Evolutionary conservation across 2,888 invertebrate species (phyloP).

Genomic region (Ellobium chinense): DNA sequence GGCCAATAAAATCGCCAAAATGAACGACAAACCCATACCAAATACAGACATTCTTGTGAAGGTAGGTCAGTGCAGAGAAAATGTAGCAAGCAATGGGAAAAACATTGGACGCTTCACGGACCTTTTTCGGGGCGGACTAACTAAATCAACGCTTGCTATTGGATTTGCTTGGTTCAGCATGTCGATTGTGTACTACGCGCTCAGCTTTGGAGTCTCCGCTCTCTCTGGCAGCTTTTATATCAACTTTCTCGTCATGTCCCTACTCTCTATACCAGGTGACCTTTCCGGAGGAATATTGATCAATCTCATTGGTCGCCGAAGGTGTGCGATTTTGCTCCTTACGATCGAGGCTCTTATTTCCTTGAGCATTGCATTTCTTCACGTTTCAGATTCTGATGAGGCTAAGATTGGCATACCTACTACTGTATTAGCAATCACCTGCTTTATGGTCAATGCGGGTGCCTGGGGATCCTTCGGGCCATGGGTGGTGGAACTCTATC

Average conservation of each 20-base stretch:
- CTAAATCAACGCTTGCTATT: background rate
- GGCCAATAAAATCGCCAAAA: slow-evolving; percentile 53
- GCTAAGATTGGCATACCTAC: too few species aligned
- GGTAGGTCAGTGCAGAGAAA: background rate
- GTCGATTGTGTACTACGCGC: slow-evolving; percentile 78
- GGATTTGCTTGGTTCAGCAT: slow-evolving; percentile 78
- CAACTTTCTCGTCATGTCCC: slow-evolving; percentile 79
- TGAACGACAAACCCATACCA: slow-evolving; percentile 56
- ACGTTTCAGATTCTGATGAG: too few species aligned
- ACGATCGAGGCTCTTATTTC: too few species aligned
- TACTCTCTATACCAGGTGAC: slow-evolving; percentile 78
- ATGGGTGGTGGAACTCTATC: slow-evolving; percentile 64
- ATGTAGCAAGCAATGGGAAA: background rate
- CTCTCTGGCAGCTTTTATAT: slow-evolving; percentile 79
- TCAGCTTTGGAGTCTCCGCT: slow-evolving; percentile 77
- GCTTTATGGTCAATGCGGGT: too few species aligned
- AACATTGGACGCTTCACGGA: background rate
- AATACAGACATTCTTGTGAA: slow-evolving; percentile 22
- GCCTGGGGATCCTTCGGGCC: slow-evolving; percentile 62
- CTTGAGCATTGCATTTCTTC: too few species aligned
- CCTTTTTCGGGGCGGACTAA: background rate
- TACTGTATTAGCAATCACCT: too few species aligned
- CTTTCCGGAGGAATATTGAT: too few species aligned
- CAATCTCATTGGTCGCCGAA: too few species aligned
- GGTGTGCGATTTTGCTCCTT: too few species aligned